Evolutionary conservation across 2,113 vertebrate genomes (phyloP), one percentile per base, ranked within the genome.

Genomic region (Brienomyrus longianalis): DNA sequence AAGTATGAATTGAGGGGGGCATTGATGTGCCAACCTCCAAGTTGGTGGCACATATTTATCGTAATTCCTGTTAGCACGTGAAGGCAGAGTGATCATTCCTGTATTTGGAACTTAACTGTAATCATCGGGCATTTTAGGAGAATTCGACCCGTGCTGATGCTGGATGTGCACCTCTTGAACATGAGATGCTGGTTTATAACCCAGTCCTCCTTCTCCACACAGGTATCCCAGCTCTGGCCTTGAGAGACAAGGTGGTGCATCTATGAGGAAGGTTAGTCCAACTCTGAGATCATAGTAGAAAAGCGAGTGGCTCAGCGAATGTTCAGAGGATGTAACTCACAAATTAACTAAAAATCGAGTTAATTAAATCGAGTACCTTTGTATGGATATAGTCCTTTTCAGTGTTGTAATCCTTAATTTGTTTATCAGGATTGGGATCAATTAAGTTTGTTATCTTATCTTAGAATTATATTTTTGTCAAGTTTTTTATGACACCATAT

Each of bases 241-340:
- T 90, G 96, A 96, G 17, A 95, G 95, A 91, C 97, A 95, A 95
- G 94, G 96, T 93, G 96, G 92, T 23, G 95, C 96, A 93, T 97
- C 97, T 90, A 97, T 97, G 96, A 97, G 96, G 94, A 98, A 98
- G 97, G 97, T 97, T 95, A 93, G 54, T 39, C 2, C 23, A 21
- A 19, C 51, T 70, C 5, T n/a, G 74, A 13, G 27, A 47, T 39
- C 31, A 23, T 13, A n/a, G 17, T n/a, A 88, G 87, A 59, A 88
- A 66, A 66, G 13, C 17, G 11, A 31, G 21, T 19, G 23, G 15
- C 47, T 31, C 50, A 1, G 45, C 47, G 3, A 84, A 84, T 84
- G 43, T 48, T 45, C 8, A n/a, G 45, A 84, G 43, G 83, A 48
- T 84, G 39, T 10, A 47, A 84, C 35, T 11, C 45, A 19, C 5